Evolutionary conservation across 2,797 vertebrate species (phyloP).

Genomic region (Parambassis ranga): DNA sequence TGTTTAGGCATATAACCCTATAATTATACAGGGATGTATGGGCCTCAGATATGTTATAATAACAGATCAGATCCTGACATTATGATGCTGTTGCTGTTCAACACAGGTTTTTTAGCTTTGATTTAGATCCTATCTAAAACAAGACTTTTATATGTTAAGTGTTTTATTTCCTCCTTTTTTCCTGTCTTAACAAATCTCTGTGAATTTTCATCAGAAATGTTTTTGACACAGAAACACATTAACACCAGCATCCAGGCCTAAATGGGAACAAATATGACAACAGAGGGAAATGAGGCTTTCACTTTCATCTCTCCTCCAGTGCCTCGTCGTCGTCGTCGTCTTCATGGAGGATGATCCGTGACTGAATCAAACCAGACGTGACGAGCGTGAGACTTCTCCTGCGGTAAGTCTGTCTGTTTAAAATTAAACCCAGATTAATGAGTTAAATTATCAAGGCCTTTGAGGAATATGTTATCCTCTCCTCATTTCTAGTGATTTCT

Average conservation of each 20-base stretch:
- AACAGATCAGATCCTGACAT: too few species aligned
- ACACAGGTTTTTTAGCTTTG: too few species aligned
- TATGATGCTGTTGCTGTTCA: too few species aligned
- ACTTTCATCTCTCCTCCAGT: neutral
- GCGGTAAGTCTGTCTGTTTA: neutral
- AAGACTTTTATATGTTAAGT: too few species aligned
- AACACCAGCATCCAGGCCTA: neutral
- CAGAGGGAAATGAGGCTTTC: neutral
- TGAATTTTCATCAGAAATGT: too few species aligned
- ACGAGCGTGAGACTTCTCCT: neutral
- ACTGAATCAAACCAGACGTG: slow-evolving; percentile 1
- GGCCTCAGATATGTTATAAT: neutral
- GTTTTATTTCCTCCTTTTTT: too few species aligned
- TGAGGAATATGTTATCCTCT: too few species aligned
- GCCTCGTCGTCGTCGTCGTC: neutral
- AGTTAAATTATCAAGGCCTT: neutral
- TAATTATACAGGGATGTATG: neutral
- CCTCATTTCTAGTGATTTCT: too few species aligned
- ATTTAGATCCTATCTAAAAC: too few species aligned
- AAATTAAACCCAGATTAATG: neutral
- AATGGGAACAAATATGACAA: neutral
- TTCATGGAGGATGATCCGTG: neutral
- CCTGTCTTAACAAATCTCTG: too few species aligned
- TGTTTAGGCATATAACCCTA: neutral
- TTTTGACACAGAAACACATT: neutral